Evolutionary conservation across 2,113 vertebrate genomes (phyloP).

Genomic region (Anser brachyrhynchus): DNA sequence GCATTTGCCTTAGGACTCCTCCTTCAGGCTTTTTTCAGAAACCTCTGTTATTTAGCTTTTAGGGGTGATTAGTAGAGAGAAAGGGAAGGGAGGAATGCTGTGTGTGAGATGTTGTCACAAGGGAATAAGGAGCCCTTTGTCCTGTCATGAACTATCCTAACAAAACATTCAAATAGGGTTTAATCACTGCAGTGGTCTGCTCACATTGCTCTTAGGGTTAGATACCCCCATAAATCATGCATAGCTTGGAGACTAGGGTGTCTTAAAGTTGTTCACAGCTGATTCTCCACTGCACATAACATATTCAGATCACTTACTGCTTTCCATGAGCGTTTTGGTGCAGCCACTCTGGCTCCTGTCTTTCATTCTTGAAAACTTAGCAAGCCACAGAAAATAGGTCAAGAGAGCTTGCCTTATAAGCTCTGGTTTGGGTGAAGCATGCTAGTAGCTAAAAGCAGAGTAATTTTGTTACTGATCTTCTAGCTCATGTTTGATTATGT

Average conservation of each 20-base stretch:
- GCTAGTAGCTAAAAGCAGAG: background rate
- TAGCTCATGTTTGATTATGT: background rate
- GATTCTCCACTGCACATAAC: slow-evolving; percentile 10
- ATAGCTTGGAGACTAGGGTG: slow-evolving; percentile 44
- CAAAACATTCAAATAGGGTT: slow-evolving; percentile 66
- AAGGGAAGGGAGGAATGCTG: slow-evolving; percentile 26
- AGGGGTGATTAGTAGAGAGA: slow-evolving; percentile 54
- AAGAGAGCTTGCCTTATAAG: slow-evolving; percentile 4
- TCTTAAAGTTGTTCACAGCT: slow-evolving; percentile 45
- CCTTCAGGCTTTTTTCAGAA: slow-evolving; percentile 43
- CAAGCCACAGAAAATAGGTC: slow-evolving; percentile 34
- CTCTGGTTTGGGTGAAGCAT: background rate
- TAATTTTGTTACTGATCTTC: slow-evolving; percentile 33
- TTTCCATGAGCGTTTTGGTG: slow-evolving; percentile 27
- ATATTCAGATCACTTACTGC: slow-evolving; percentile 19
- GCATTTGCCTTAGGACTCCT: slow-evolving; percentile 41
- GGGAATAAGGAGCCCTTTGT: slow-evolving; percentile 67
- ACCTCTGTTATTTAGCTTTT: slow-evolving; percentile 58
- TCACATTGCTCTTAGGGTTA: slow-evolving; percentile 58
- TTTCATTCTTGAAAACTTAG: slow-evolving; percentile 33
- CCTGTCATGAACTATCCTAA: slow-evolving; percentile 67
- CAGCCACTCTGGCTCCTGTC: background rate
- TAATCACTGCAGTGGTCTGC: slow-evolving; percentile 59
- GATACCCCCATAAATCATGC: slow-evolving; percentile 68
- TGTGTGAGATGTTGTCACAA: background rate